Evolutionary conservation across 2,113 vertebrate genomes (phyloP), one percentile per base, ranked within the genome.

Genomic region (Chunga burmeisteri): DNA sequence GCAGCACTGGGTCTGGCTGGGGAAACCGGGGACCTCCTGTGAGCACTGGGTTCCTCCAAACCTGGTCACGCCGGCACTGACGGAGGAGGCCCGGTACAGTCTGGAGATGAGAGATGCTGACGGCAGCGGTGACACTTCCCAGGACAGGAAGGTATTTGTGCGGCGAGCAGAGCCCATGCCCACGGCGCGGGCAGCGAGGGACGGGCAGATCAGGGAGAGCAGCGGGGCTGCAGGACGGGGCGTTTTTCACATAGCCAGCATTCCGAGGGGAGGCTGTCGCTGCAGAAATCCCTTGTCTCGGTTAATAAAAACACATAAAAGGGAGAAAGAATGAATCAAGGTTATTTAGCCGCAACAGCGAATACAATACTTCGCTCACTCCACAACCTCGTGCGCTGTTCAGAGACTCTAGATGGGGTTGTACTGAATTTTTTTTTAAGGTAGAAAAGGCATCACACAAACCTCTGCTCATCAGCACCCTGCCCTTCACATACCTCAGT

Each of bases 381-480:
- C 22, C 0, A 3, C 46, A 2, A 42, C 66, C 34, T 11, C 4
- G 34, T 1, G 27, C 6, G 49, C 19, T 9, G 38, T 5, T 17
- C 20, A 13, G 74, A 23, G 73, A 5, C 42, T 14, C 61, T 2
- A 20, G 32, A 10, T 38, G 36, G 32, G 23, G 21, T 3, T 5
- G 13, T 3, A 10, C 9, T 6, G 7, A 1, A 5, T 5, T 61
- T 56, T 5, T 55, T 62, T 50, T 32, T 23, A 70, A 44, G 70
- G 68, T 18, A 46, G 46, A 83, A 32, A 21, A 19, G 20, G 36
- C 9, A 11, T 21, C 1, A 4, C 32, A 8, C 62, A 27, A 58
- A 18, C 14, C 0, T 7, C 68, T 38, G 73, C 40, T 29, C 42
- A 30, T 49, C 47, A 11, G 47, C 47, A 30, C 11, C 47, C 59